Base-by-base conservation (phyloP, 2,113 vertebrate species). In the Nothoprocta pentlandii region DNA sequence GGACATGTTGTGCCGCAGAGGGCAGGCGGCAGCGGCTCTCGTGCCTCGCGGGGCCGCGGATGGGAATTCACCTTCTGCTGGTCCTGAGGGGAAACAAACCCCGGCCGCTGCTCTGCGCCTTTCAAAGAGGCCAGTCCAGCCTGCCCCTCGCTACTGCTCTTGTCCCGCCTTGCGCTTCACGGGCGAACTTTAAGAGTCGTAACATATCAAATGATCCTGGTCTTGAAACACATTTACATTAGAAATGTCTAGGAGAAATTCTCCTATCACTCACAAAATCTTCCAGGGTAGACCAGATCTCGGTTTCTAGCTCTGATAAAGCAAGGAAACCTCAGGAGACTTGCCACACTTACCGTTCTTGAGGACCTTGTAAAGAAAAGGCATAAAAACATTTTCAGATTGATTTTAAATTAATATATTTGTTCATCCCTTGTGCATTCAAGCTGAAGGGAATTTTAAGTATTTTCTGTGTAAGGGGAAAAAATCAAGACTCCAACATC, bases 1-100 rank as follows among this genome's bases (percentile, higher is more conserved):
- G 39, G 81, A 67, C 89, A 85, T 85, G 19, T 85, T 85, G 89
- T 67, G 68, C 5, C 6, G 75, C 81, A 46, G 75, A 67, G 61
- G 22, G 44, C 1, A 44, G 67, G 36, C 8, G 51, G 14, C 36
- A 15, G 3, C 3, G 22, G 16, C 49, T 11, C 46, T 47, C 19
- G 46, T 47, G 46, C 46, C 19, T 47, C 19, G 46, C 17, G 7
- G 46, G 46, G 17, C 6, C 46, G 47, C 19, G 7, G 25, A 19
- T 28, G 10, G 17, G 12, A 28, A 42, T 42, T 66, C 30, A 12
- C 6, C 11, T 30, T 44, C 26, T 20, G 63, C 41, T 28, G 63
- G 7, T 42, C 26, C 20, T 30, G 63, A 66, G 39, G 28, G 5
- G 26, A 16, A 67, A 14, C 44, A 7, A 19, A 42, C 36, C 36